Evolutionary conservation across 2,888 invertebrate genomes (phyloP).

Genomic region (Seira musarum): DNA sequence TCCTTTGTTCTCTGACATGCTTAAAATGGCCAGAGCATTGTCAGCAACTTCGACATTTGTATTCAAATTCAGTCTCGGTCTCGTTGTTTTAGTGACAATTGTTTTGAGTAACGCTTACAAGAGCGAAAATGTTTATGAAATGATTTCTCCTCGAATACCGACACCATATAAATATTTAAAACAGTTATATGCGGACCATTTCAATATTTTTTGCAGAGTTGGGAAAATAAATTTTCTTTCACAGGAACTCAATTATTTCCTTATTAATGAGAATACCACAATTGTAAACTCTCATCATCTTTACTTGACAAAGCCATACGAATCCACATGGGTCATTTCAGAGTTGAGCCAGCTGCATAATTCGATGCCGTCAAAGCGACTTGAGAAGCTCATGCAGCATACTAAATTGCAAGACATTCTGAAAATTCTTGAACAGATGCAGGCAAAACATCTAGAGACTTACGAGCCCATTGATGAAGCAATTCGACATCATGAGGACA

Average conservation of each 20-base stretch:
- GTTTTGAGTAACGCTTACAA: neutral
- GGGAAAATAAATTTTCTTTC: neutral
- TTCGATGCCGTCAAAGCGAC: neutral
- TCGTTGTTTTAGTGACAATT: neutral
- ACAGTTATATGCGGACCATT: neutral
- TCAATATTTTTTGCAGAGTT: neutral
- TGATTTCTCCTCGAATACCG: neutral
- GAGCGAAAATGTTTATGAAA: neutral
- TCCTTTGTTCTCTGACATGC: neutral
- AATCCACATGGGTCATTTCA: neutral
- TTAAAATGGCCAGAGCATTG: too few species aligned
- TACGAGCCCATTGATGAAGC: neutral
- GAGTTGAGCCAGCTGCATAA: neutral
- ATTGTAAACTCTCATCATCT: neutral
- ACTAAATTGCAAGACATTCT: neutral
- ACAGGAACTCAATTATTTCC: neutral
- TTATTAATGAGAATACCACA: neutral
- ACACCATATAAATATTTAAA: neutral
- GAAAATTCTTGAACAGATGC: neutral
- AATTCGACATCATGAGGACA: neutral
- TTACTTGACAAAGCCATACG: neutral
- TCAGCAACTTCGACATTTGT: too few species aligned
- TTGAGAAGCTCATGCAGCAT: neutral
- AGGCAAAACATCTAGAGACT: neutral
- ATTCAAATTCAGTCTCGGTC: neutral